phyloP scores from a whole-genome alignment of 2,113 vertebrate species.

The Nothobranchius kuhntae region DNA sequence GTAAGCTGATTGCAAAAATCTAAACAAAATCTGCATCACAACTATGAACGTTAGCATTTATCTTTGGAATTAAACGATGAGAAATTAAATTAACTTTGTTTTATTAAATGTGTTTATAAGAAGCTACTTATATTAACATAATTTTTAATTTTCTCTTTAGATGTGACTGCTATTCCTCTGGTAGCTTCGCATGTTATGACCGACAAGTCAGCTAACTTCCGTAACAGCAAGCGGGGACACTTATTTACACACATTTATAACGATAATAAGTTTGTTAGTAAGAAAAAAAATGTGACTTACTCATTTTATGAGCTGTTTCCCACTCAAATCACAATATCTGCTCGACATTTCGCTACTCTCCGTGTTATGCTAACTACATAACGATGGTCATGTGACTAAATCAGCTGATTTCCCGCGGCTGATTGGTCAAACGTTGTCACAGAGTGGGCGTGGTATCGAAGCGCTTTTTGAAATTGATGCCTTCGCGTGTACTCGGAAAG shows the following conservation, averaged over 20 bases:
- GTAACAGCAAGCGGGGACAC: neutral
- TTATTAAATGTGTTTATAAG: too few species aligned
- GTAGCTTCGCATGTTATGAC: slow-evolving; percentile 46
- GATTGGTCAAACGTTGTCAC: slow-evolving; percentile 57
- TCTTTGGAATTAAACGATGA: too few species aligned
- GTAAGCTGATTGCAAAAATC: too few species aligned
- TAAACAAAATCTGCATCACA: too few species aligned
- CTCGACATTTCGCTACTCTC: neutral
- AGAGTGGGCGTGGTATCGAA: slow-evolving; percentile 37
- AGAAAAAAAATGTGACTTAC: slow-evolving; percentile 31
- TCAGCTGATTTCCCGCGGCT: slow-evolving; percentile 66
- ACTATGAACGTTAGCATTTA: too few species aligned
- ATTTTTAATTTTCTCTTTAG: neutral
- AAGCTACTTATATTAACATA: neutral
- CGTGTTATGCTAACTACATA: slow-evolving; percentile 47
- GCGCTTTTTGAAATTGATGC: neutral
- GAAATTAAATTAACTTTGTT: too few species aligned
- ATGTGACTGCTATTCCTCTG: slow-evolving; percentile 17
- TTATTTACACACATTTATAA: neutral
- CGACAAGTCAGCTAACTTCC: neutral
- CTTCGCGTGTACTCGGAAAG: slow-evolving; percentile 13
- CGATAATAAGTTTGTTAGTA: accelerated
- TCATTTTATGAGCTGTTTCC: slow-evolving; percentile 22
- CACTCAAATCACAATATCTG: neutral
- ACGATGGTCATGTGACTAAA: slow-evolving; percentile 74